Evolutionary conservation across 2,113 vertebrate genomes (phyloP).

Genomic region (Hippocampus guttulatus): DNA sequence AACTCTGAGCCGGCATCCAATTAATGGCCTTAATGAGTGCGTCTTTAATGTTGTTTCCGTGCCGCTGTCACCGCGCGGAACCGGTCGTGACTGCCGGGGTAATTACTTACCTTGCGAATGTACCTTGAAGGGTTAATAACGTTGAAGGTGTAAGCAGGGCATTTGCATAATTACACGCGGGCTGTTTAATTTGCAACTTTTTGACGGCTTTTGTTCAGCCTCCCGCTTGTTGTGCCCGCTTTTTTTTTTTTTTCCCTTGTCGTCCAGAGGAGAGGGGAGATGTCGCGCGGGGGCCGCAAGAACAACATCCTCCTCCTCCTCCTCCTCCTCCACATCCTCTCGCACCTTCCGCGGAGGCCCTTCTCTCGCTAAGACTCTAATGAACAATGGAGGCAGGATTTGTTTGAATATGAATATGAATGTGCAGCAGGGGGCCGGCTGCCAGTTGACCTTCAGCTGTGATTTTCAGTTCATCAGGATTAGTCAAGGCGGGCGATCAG

Average conservation of each 20-base stretch:
- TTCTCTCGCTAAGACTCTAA: conserved; percentile 69
- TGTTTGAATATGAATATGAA: conserved; percentile 99
- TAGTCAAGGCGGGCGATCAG: conserved; percentile 99
- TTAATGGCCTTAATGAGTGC: conserved; percentile 73
- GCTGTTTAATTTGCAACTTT: conserved; percentile 76
- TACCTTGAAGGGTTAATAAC: conserved; percentile 76
- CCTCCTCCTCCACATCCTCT: conserved; percentile 45
- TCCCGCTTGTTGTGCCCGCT: conserved; percentile 63
- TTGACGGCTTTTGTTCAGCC: conserved; percentile 68
- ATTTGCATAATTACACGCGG: conserved; percentile 77
- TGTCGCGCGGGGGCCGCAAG: conserved; percentile 24
- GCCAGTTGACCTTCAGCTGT: conserved; percentile 99
- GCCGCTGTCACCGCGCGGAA: conserved; percentile 64
- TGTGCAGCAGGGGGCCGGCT: conserved; percentile 90
- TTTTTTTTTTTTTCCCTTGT: conserved; percentile 14
- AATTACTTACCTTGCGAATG: conserved; percentile 67
- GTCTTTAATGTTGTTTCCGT: conserved; percentile 64
- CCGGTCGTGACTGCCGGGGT: conserved; percentile 67
- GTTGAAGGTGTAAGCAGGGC: conserved; percentile 71
- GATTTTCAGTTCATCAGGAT: conserved; percentile 99
- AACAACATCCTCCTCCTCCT: conserved; percentile 22
- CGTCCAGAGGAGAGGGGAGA: conserved; percentile 50
- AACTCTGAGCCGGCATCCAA: conserved; percentile 62
- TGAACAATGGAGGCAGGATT: conserved; percentile 82
- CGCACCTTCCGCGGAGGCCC: conserved; percentile 64